phyloP scores from a whole-genome alignment of 1,140 invertebrate genomes.

The Ctenoplectra terminalis region DNA sequence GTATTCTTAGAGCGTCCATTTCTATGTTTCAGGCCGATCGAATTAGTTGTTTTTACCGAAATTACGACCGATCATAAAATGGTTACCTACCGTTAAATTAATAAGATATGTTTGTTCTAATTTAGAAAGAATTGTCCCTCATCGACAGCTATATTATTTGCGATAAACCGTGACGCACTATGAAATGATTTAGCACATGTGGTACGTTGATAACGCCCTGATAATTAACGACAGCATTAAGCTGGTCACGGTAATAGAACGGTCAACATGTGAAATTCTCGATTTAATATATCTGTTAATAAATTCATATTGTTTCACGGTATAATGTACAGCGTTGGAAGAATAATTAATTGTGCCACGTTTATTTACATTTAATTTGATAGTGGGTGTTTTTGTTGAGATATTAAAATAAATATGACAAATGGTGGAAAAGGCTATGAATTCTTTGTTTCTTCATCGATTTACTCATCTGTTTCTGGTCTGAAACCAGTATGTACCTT shows the following conservation, averaged over 20 bases:
- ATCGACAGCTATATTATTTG: background rate
- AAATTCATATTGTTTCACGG: background rate
- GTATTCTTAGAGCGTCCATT: background rate
- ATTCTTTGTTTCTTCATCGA: background rate
- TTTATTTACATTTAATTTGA: background rate
- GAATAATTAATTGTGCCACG: background rate
- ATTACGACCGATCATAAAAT: background rate
- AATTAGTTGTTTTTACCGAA: background rate
- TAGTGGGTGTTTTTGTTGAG: no score
- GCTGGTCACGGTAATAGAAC: background rate
- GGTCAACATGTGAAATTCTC: background rate
- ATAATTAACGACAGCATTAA: slow-evolving; percentile 49
- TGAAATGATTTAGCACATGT: slow-evolving; percentile 8
- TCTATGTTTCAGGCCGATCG: background rate
- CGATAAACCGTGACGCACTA: background rate
- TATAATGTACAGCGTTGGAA: no score
- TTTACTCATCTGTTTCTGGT: slow-evolving; percentile 26
- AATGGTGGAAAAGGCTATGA: background rate
- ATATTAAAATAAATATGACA: background rate
- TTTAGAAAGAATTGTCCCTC: no score
- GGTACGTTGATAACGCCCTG: slow-evolving; percentile 40
- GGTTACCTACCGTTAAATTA: background rate
- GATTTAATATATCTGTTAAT: background rate
- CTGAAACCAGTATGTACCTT: background rate
- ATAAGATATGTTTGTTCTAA: background rate